Percentiles rank a stretch among this genome's conserved stretches.
Conservation (phyloP, 2,888 invertebrate species). For the Macrophya alboannulata region DNA sequence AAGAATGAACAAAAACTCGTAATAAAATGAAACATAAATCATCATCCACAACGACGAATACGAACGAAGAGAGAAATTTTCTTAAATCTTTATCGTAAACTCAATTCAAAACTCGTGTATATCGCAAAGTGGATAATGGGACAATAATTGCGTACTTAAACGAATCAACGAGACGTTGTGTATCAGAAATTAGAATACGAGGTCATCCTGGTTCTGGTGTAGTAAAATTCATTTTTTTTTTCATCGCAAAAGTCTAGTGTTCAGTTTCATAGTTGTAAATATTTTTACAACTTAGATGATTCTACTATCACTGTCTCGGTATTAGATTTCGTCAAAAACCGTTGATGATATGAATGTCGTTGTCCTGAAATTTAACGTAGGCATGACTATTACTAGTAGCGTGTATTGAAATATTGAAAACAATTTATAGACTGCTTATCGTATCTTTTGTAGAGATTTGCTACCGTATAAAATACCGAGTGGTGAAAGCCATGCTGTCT, state of each 20-base stretch:
- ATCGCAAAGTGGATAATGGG: not conserved
- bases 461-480: not conserved
- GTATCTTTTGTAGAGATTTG: not conserved
- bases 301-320: no score
- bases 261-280: no score
- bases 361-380: no score
- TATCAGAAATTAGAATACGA: not conserved
- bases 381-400: no score
- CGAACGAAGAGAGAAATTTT: not conserved
- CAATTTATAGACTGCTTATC: not conserved
- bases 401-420: not conserved
- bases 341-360: no score
- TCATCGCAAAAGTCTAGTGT: no score
- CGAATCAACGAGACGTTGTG: not conserved
- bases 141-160: not conserved
- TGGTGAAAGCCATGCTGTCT: not conserved
- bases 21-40: not conserved
- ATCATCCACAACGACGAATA: not conserved
- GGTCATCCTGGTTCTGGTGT: no score
- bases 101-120: not conserved
- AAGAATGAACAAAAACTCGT: not conserved
- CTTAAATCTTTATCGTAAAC: not conserved
- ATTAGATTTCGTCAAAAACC: no score
- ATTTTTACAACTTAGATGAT: no score
- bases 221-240: no score